phyloP scores from a whole-genome alignment of 2,888 invertebrate genomes.

The Dynastes hyllus region DNA sequence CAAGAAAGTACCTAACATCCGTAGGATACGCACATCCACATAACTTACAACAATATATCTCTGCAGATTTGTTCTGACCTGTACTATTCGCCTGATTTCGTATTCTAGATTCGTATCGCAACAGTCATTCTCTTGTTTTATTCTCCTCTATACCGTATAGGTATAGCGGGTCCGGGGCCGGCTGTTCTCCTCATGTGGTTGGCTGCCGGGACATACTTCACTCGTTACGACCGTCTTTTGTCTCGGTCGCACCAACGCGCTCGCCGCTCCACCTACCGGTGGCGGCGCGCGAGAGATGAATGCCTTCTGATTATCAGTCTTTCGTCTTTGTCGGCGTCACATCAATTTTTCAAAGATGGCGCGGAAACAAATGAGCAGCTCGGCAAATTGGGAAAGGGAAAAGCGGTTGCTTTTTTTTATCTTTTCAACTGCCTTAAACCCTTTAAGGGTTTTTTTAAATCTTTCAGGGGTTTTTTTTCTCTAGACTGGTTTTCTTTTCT shows the following conservation, averaged over 20 bases:
- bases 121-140: conserved; percentile 69
- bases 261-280: conserved; percentile 46
- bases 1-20: neutral
- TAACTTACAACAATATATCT: conserved; percentile 46
- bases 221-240: conserved; percentile 60
- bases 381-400: conserved; percentile 72
- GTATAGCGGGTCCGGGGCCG: conserved; percentile 48
- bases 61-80: conserved; percentile 50
- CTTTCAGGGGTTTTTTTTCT: conserved; percentile 54
- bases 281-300: conserved; percentile 49
- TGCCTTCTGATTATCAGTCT: conserved; percentile 67
- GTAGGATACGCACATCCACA: conserved; percentile 5
- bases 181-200: conserved; percentile 66
- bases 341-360: conserved; percentile 72
- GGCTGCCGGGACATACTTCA: conserved; percentile 66
- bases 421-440: conserved; percentile 70
- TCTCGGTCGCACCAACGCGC: conserved; percentile 62
- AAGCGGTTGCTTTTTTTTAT: conserved; percentile 73
- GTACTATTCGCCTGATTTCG: conserved; percentile 63
- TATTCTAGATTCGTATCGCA: conserved; percentile 69
- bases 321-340: conserved; percentile 72
- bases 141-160: conserved; percentile 56
- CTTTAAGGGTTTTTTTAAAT: conserved; percentile 64
- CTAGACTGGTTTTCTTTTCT: conserved; percentile 38
- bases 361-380: conserved; percentile 72